Evolutionary conservation across 2,888 invertebrate species (phyloP).

Genomic region (Harpalus rufipes): DNA sequence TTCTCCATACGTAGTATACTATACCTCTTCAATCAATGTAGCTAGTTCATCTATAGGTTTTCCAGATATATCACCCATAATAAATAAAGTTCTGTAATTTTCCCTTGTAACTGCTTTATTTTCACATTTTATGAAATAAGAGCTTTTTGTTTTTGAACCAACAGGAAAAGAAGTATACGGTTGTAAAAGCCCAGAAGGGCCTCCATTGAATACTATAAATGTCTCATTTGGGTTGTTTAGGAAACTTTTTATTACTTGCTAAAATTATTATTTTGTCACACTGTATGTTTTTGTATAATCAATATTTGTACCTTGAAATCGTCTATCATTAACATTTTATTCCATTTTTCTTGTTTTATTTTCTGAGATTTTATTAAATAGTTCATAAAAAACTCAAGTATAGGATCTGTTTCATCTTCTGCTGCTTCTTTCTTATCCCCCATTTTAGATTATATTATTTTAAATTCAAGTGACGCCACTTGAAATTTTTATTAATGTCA

Average conservation of each 20-base stretch:
- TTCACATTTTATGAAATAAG: conserved; percentile 87
- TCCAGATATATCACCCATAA: conserved; percentile 86
- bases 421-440: conserved; percentile 46
- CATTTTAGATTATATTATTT: conserved; percentile 35
- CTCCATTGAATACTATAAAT: conserved; percentile 82
- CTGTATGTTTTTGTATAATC: background rate
- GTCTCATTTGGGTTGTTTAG: conserved; percentile 77
- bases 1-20: background rate
- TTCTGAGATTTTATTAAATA: conserved; percentile 86
- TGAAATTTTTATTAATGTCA: conserved; percentile 16
- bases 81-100: conserved; percentile 79
- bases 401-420: conserved; percentile 81
- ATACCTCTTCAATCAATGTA: conserved; percentile 83
- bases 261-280: conserved; percentile 68
- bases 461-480: conserved; percentile 43
- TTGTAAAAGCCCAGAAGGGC: conserved; percentile 82
- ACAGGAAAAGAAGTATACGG: conserved; percentile 83
- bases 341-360: conserved; percentile 92
- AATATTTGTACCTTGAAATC: conserved; percentile 82
- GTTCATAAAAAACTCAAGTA: conserved; percentile 89
- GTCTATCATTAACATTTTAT: conserved; percentile 86
- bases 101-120: conserved; percentile 82
- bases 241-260: conserved; percentile 80
- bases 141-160: conserved; percentile 82
- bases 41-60: conserved; percentile 85